Evolutionary conservation across 1,140 invertebrate species (phyloP), one percentile per base, ranked within the genome.

Genomic region (Oedothorax gibbosus): DNA sequence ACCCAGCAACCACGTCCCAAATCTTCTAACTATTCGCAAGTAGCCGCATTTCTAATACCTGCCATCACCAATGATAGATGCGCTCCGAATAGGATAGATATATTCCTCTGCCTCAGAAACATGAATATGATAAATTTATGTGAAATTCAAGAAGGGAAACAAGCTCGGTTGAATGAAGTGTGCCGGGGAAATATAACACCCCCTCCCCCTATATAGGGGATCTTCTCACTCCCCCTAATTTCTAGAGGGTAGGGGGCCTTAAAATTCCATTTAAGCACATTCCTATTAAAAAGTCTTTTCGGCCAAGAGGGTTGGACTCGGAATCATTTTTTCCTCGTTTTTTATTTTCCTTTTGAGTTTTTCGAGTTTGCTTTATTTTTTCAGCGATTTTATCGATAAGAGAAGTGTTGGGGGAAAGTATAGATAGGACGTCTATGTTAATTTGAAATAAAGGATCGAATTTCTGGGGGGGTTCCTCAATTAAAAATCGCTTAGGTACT

Each of bases 401-500:
- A 5, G 35, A 35, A 35, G 64, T 65, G 18, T 51, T 65, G 62
- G 20, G 71, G 71, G n/a, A n/a, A 73, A 54, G 53, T 54, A 54
- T 54, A 53, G 76, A 68, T 57, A 56, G 64, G 50, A 71, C 66
- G 78, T 50, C 78, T 14, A 82, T 75, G 81, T 84, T 84, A 84
- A 84, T 84, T 84, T 84, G 71, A 75, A 84, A 84, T 84, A 84
- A 84, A 84, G 68, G 81, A 84, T 84, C 81, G 81, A 66, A 83
- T 83, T 75, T 83, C 71, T 75, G 57, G 68, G 35, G 35, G 35
- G 62, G 51, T 75, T 56, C 81, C 64, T 76, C 81, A 84, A 84
- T 84, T 84, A 84, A 68, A 84, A 75, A 72, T 76, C 81, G 81
- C 81, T 84, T 84, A 84, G 81, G 81, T 56, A 20, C 69, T 57